Base-by-base conservation (phyloP, 2,797 vertebrate genomes). In the Botia almorhae region DNA sequence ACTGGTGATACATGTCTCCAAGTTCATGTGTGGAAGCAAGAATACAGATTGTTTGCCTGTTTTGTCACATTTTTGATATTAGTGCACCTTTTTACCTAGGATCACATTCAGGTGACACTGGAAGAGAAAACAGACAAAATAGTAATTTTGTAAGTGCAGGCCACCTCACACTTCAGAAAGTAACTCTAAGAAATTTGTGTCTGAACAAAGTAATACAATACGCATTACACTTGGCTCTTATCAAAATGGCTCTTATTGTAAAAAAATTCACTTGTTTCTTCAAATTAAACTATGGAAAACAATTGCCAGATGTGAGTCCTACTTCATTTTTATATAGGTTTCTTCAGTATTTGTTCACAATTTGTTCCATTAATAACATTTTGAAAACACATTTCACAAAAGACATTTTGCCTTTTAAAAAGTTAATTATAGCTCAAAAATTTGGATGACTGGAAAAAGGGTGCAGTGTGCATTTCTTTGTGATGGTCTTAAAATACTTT, bases 61-160 rank as follows among this genome's bases (percentile, higher is more conserved):
- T 69, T 43, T 8, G 39, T 68, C 63, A 77, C 55, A 64, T 36
- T 65, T 81, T 77, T 58, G 83, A 85, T 50, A 16, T 85, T 83
- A 81, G 79, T 75, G 75, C 84, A 87, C 87, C 86, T 86, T 77
- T 82, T 39, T 39, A 7, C 4, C 4, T 14, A 61, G 23, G 21
- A 60, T 60, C 56, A 60, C 56, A 60, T 60, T 60, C 7, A 86
- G 78, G 88, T 87, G 89, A 92, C 91, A 55, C 50, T 58, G 11
- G 58, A 64, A 74, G 21, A 46, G 7, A 51, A 53, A 70, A 39
- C 5, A 58, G n/a, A 77, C 33, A 46, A 51, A 76, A 65, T 12
- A 56, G 60, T 69, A 7, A 7, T 43, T 43, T 43, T 43, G 7
- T 7, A 43, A 43, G 8, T 43, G 39, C 8, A 43, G 39, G 8